Evolutionary conservation across 2,888 invertebrate species (phyloP).

Genomic region (Rotaria socialis): DNA sequence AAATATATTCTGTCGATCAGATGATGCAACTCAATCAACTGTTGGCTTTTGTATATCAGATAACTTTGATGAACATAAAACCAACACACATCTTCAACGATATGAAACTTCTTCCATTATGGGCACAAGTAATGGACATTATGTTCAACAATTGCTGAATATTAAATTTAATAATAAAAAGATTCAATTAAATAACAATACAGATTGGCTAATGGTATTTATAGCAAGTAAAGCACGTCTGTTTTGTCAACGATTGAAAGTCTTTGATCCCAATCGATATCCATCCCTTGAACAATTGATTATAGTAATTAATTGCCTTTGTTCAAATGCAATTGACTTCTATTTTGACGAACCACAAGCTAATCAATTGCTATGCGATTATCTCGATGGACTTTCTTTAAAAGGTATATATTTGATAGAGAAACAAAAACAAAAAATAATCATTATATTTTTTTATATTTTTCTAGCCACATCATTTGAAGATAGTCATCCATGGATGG

Average conservation of each 20-base stretch:
- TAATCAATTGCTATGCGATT: neutral
- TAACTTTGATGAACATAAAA: slow-evolving; percentile 9
- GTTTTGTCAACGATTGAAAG: neutral
- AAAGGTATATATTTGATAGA: neutral
- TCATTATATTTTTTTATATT: no score
- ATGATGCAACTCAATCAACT: neutral
- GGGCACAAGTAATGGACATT: neutral
- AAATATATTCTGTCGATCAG: neutral
- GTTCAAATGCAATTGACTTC: neutral
- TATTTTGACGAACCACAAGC: slow-evolving; percentile 2
- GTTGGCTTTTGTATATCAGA: neutral
- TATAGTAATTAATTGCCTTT: neutral
- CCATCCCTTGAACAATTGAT: neutral
- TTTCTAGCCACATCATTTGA: neutral
- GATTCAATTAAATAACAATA: neutral
- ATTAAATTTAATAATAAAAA: neutral
- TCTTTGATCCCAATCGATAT: neutral
- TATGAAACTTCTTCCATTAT: neutral
- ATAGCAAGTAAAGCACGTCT: neutral
- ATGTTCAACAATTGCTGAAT: neutral
- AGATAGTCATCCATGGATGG: slow-evolving; percentile 5
- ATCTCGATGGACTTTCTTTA: neutral
- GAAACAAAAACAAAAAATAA: neutral
- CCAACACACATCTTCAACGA: neutral
- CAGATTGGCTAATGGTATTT: neutral